Evolutionary conservation across 2,888 invertebrate genomes (phyloP), one percentile per base, ranked within the genome.

Genomic region (Pecten maximus): DNA sequence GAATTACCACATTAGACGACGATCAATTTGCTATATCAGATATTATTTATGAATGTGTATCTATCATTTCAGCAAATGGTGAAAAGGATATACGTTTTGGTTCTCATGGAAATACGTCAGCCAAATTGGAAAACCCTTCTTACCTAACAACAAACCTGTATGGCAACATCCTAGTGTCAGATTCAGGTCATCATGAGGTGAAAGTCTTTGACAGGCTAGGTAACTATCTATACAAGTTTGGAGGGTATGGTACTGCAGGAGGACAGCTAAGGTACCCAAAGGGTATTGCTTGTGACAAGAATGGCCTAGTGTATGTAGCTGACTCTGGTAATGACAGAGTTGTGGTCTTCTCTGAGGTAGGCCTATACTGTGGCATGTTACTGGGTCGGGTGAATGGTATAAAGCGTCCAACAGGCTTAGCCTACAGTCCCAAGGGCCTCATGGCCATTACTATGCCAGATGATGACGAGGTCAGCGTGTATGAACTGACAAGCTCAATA

Each of bases 311-410:
- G 2, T 92, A 93, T 88, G 93, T 94, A 4, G 93, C 93, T 35
- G 94, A 94, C 91, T 93, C 94, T 40, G 94, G 94, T 16, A 94
- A 93, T 88, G 91, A 93, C 88, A 88, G 93, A 87, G 92, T 94
- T 4, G 92, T 93, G 15, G 89, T 92, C 50, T 94, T 92, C 89
- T 90, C 93, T n/a, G 89, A 89, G 39, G 48, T 88, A 15, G 94
- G 94, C 15, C 60, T 89, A n/a, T 93, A 88, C 40, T 87, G 91
- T n/a, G 91, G 91, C 12, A 87, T 89, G 23, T 39, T 93, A 19
- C 40, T 93, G 12, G 90, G 90, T 48, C 74, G 88, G 40, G 89
- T 90, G n/a, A 88, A 89, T 89, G 92, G 92, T 15, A 90, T 93
- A 40, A 88, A 90, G 28, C 86, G 93, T 39, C 94, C 94, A 15